Conservation (phyloP, 2,888 invertebrate species). For the Prenolepis imparis region DNA sequence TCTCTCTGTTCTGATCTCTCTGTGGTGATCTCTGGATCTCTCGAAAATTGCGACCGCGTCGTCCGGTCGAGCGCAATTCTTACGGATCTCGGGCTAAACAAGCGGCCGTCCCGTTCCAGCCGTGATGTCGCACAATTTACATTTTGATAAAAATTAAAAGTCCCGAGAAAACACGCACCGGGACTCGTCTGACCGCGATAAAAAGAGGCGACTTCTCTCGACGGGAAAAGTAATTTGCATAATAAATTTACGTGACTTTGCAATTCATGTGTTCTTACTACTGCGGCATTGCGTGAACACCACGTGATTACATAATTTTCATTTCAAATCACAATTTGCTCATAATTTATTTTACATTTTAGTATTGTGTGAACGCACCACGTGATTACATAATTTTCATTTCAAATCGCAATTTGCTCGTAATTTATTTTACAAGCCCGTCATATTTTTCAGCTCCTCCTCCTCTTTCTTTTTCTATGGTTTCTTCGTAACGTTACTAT, state of each 20-base stretch:
- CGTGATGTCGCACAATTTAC: neutral
- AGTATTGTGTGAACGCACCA: neutral
- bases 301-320: neutral
- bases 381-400: neutral
- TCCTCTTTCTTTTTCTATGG: neutral
- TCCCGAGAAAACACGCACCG: neutral
- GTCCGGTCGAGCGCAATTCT: constrained; percentile 11
- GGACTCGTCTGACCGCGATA: no score
- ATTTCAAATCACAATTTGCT: neutral
- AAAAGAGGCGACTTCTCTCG: neutral
- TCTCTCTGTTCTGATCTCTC: neutral
- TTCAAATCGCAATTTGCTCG: neutral
- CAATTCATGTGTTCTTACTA: neutral
- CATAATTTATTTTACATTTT: neutral
- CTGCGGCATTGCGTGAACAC: neutral
- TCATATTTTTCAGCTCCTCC: neutral
- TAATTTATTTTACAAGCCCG: neutral
- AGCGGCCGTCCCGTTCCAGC: neutral
- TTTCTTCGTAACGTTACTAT: neutral
- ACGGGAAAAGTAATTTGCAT: neutral
- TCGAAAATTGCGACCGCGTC: neutral
- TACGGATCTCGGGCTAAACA: neutral
- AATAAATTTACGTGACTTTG: constrained; percentile 16
- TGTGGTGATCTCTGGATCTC: neutral
- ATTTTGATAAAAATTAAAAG: constrained; percentile 37